These are phyloP conservation scores for Yponomeuta cagnagella DNA, from an alignment of 2,888 invertebrate genomes.

Conservation along the genomic window DNA sequence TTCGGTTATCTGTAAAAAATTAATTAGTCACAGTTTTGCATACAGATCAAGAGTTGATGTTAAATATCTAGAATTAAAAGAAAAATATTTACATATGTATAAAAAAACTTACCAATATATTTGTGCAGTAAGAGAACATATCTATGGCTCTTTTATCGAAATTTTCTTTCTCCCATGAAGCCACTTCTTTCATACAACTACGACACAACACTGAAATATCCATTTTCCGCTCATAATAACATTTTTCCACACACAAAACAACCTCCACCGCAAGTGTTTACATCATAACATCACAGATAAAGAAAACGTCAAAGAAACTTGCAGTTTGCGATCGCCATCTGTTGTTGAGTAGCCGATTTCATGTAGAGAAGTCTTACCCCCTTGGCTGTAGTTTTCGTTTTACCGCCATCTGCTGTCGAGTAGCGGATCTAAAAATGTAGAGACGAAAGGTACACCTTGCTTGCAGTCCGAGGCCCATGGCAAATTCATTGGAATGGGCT, in stretches of 20 bases:
- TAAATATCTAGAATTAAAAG: background rate
- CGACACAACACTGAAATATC: slow-evolving; percentile 50
- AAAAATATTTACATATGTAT: background rate
- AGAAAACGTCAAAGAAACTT: background rate
- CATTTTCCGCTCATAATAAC: slow-evolving; percentile 29
- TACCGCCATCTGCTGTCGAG: slow-evolving; percentile 6
- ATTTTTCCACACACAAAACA: background rate
- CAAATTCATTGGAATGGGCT: too few species aligned
- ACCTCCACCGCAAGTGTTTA: background rate
- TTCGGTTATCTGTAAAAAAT: slow-evolving; percentile 40
- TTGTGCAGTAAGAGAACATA: slow-evolving; percentile 62
- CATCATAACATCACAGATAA: slow-evolving; percentile 6
- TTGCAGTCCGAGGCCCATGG: too few species aligned
- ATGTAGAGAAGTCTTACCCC: background rate
- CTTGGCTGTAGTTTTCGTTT: background rate
- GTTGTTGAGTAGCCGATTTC: slow-evolving; percentile 5
- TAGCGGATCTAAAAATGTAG: slow-evolving; percentile 9
- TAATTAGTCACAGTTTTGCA: background rate
- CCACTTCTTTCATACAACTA: slow-evolving; percentile 62
- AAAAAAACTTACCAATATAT: slow-evolving; percentile 39
- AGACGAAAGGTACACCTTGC: background rate
- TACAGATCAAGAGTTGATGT: background rate
- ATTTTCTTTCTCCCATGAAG: slow-evolving; percentile 49
- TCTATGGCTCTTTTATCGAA: slow-evolving; percentile 41
- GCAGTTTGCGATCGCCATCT: background rate